These are phyloP conservation scores for Halesus radiatus DNA, from an alignment of 1,140 invertebrate species.

Conservation along the genomic window DNA sequence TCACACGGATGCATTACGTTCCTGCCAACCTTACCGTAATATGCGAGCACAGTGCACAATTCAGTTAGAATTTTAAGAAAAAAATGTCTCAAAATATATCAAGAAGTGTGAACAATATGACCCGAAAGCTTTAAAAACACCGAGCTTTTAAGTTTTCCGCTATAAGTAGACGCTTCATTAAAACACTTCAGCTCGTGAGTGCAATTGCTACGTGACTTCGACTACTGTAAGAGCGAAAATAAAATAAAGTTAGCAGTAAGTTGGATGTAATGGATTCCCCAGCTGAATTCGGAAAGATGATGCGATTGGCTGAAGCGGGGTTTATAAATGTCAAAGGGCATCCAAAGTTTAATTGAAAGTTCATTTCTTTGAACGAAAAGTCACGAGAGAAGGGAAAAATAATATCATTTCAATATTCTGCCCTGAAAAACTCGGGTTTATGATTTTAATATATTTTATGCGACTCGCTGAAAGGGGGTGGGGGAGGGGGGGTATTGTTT, in stretches of 20 bases:
- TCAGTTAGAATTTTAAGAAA: no score
- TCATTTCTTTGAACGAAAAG: not conserved
- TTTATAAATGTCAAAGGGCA: constrained; percentile 1
- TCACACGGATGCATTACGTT: no score
- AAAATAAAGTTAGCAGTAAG: not conserved
- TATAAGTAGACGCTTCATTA: constrained; percentile 13
- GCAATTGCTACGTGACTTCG: constrained; percentile 12
- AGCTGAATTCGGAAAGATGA: constrained; percentile 12
- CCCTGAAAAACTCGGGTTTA: no score
- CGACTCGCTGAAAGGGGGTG: no score
- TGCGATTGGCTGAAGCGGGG: constrained; percentile 5
- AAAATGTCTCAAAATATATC: not conserved
- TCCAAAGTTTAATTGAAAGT: constrained; percentile 2
- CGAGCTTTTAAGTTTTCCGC: not conserved
- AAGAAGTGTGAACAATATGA: not conserved
- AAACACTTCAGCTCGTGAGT: not conserved
- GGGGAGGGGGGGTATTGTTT: no score
- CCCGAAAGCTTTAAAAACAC: not conserved
- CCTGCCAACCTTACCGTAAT: no score
- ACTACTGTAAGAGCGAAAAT: not conserved
- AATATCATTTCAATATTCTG: no score
- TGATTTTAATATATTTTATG: no score
- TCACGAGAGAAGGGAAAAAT: not conserved
- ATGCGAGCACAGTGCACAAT: no score
- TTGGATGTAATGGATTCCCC: constrained; percentile 15